Conservation (phyloP, 2,113 vertebrate species). For the Gymnorhina tibicen region DNA sequence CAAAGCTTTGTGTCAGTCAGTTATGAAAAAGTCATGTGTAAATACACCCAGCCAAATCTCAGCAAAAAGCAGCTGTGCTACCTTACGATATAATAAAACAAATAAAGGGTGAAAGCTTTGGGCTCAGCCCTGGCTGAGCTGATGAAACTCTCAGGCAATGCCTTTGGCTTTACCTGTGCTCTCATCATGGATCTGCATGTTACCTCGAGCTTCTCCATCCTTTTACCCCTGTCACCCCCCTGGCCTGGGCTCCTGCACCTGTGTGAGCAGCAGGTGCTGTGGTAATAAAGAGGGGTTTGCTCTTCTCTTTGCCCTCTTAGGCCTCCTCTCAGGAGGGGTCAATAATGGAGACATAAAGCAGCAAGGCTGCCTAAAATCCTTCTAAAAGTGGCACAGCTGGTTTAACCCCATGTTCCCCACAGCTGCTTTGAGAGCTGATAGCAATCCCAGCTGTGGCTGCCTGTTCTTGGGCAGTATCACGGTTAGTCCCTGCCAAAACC, state of each 20-base stretch:
- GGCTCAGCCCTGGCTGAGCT: background rate
- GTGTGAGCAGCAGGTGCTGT: background rate
- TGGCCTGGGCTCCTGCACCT: background rate
- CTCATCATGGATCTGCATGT: background rate
- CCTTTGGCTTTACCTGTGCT: background rate
- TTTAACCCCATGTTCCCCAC: background rate
- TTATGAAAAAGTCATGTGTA: background rate
- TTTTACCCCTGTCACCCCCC: background rate
- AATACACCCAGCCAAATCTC: background rate
- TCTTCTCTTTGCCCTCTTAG: background rate
- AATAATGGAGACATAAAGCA: background rate
- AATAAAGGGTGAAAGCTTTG: background rate
- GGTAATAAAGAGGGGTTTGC: background rate
- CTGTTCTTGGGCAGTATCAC: background rate
- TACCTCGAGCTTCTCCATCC: background rate
- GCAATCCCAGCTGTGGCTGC: background rate
- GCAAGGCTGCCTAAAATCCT: background rate
- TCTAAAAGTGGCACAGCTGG: background rate
- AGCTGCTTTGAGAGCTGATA: background rate
- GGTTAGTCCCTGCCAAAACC: background rate
- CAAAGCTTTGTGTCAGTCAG: background rate
- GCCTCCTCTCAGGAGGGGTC: background rate
- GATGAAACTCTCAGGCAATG: accelerated
- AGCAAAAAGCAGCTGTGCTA: background rate
- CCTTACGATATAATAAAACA: background rate